Conservation (phyloP, 2,888 invertebrate genomes). For the Nymphalis polychloros region DNA sequence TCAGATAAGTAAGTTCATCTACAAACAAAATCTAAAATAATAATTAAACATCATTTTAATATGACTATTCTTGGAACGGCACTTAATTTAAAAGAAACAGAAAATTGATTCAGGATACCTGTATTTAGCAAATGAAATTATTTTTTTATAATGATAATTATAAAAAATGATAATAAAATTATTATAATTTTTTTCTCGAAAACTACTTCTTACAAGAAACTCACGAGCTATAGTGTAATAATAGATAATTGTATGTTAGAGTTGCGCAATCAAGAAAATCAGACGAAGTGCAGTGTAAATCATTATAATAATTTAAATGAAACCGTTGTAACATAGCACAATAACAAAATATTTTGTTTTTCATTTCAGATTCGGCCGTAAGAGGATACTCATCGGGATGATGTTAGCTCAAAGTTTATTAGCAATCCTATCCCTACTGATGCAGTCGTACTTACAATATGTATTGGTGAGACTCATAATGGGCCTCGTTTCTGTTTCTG, state of each 20-base stretch:
- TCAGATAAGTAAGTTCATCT: slow-evolving; percentile 83
- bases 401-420: slow-evolving; percentile 85
- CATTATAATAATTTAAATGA: neutral
- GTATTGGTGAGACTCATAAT: slow-evolving; percentile 85
- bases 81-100: too few relatives aligned
- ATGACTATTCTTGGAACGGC: too few relatives aligned
- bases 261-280: neutral
- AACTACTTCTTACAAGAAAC: neutral
- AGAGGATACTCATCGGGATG: slow-evolving; percentile 87
- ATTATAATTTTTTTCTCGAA: slow-evolving; percentile 10
- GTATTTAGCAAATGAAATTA: too few relatives aligned
- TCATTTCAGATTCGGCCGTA: slow-evolving; percentile 85
- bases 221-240: slow-evolving; percentile 19
- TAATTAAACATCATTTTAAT: too few relatives aligned
- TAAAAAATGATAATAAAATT: neutral
- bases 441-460: slow-evolving; percentile 87
- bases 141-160: too few relatives aligned
- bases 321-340: neutral
- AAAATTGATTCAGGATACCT: too few relatives aligned
- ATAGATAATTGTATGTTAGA: slow-evolving; percentile 5
- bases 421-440: slow-evolving; percentile 86
- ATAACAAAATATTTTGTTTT: neutral
- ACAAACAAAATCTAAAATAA: neutral
- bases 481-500: slow-evolving; percentile 90
- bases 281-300: neutral